Base-by-base conservation (phyloP, 1,140 invertebrate species). In the Helicoverpa zea region DNA sequence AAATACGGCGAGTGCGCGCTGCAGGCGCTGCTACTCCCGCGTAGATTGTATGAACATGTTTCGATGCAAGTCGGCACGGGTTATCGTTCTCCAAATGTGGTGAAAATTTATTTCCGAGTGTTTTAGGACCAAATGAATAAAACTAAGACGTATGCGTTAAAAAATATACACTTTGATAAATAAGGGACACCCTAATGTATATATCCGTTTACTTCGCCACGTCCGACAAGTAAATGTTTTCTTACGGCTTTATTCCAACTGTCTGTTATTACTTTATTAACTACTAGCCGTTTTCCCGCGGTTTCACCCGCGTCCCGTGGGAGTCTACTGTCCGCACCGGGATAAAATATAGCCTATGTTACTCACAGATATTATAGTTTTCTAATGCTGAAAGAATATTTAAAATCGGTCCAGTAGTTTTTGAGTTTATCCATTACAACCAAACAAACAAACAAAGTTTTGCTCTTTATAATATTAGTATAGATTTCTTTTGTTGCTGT, bases 151-250 rank as follows among this genome's bases (percentile, higher is more conserved):
- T 54, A 54, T 54, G 52, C 52, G 52, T 54, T 54, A 35, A n/a
- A n/a, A n/a, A n/a, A n/a, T n/a, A n/a, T n/a, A n/a, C n/a, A n/a
- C n/a, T n/a, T n/a, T n/a, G n/a, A n/a, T n/a, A n/a, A n/a, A n/a
- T n/a, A n/a, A n/a, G n/a, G n/a, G n/a, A n/a, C n/a, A 23, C 23
- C 23, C 1, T 23, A 23, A 0, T 2, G 23, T 68, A 16, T 68
- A 47, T 16, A 47, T 49, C 11, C 23, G 43, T 68, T 68, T 68
- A 51, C 43, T 11, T 18, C 35, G 16, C n/a, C 63, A 68, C 64
- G 49, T 68, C 43, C 64, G 64, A 49, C 4, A 68, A 49, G 13
- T 63, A 49, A 68, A 16, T 68, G 43, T 68, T 47, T 68, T 68
- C 7, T n/a, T 68, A 18, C 64, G 16, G 23, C 43, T 49, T 68